Base-by-base conservation (phyloP, 1,140 invertebrate genomes). In the Platyura marginata region DNA sequence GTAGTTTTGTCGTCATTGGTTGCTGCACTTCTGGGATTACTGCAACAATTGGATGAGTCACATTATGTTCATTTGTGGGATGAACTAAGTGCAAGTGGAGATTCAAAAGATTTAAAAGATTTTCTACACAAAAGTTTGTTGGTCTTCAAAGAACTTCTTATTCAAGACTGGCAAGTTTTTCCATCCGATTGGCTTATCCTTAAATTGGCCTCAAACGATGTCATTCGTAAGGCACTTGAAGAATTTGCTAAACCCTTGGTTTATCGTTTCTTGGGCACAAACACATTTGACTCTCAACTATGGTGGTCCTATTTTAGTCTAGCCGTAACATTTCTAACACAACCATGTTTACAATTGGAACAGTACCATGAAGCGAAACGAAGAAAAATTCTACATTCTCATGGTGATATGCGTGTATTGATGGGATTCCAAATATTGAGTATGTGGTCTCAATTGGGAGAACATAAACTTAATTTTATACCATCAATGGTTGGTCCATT, bases 351-450 rank as follows among this genome's bases (percentile, higher is more conserved):
- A 21, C 89, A 93, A 56, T 63, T 92, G 20, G 88, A 91, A 55
- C 77, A 79, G 41, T 89, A 89, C 57, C 78, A 81, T 5, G 71
- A 77, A 44, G 75, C 77, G 0, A 91, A 91, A 56, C 62, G 79
- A 2, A 72, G 79, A 42, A 82, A 81, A 49, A 77, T 87, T 25
- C 65, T 85, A n/a, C 74, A 77, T 51, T 77, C 78, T 35, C 83
- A 91, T 54, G 82, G 81, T 18, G 86, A 94, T 51, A 90, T 95
- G 87, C 71, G 92, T 34, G 83, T 93, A 3, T 68, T 84, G 10
- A 92, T 93, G 74, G 90, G 87, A 22, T 84, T 91, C 57, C 89
- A 95, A 59, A 87, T 96, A 50, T 67, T 96, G 1, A 81, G 83
- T 13, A 90, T 94, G 71, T 97, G 93, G 92, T 88, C 81, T 39